Base-by-base conservation (phyloP, 1,140 invertebrate genomes). In the Carposina sasakii region DNA sequence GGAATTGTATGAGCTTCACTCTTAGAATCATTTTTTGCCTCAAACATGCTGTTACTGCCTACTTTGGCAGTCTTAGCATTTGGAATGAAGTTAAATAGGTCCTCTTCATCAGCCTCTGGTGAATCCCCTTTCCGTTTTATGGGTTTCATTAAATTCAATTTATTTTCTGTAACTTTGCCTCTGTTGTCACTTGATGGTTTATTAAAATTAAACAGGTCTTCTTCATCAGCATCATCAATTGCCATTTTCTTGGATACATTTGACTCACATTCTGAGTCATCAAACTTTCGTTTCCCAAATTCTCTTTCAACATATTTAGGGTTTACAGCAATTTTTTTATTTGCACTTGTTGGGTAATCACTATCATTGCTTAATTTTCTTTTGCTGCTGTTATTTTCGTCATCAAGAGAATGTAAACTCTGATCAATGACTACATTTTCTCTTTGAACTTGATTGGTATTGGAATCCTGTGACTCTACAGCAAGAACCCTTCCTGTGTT, bases 21-120 rank as follows among this genome's bases (percentile, higher is more conserved):
- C n/a, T n/a, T n/a, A n/a, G n/a, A n/a, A n/a, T n/a, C n/a, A n/a
- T n/a, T n/a, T n/a, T n/a, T n/a, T n/a, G n/a, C 41, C 16, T 22
- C 20, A 3, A 43, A n/a, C 19, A 19, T 26, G 9, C 15, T 10
- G 4, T 43, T 43, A 5, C 15, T 8, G 13, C 12, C 26, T 21
- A 22, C 12, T 10, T 15, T 5, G 5, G 28, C 12, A 43, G 1
- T 17, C 22, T 30, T 24, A 15, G 6, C 22, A 43, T 58, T 47
- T 30, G 54, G 52, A 34, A 81, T 52, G 69, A 83, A 83, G 51
- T 81, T 74, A 41, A 81, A 83, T 34, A 77, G 59, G 51, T 76
- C 64, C 42, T 71, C 67, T 45, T 75, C 72, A 57, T 71, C 68
- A 57, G 57, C 60, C 12, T 60, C 61, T 30, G 48, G 33, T 31